Base-by-base conservation (phyloP, 2,888 invertebrate species). In the Neria commutata region DNA sequence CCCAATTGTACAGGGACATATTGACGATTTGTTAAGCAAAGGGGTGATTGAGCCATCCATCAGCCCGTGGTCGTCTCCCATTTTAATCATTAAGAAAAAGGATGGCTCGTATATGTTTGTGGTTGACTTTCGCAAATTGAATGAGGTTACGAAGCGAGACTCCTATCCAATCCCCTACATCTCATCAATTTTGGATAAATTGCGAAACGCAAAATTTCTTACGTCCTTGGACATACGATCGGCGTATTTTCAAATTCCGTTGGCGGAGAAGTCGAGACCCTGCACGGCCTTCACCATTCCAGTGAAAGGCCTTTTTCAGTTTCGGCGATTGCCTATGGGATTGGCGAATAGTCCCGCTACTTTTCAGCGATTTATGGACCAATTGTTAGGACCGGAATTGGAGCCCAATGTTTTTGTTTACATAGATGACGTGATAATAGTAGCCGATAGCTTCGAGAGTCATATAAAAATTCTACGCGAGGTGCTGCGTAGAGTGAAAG, bases 31-130 rank as follows among this genome's bases (percentile, higher is more conserved):
- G 70, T 40, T 68, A 11, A 45, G 55, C 11, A 50, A 61, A 26
- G 65, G 61, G 3, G 63, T 68, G 1, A 58, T 72, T 10, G 70
- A 72, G 24, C 62, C 61, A 5, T 68, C 68, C 0, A 49, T 50
- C n/a, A 65, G 65, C 49, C 51, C 62, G 6, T 68, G 64, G 56
- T 53, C 49, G 3, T 68, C 67, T 1, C 59, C 65, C 1, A 60
- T 65, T 19, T 61, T 70, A 3, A 45, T 70, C 5, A 62, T 68
- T 8, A 59, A 54, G 37, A 68, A 70, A 40, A 68, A 64, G 21
- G 65, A 69, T 42, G 67, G 67, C 1, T 37, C 23, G 11, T 54
- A 42, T 14, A 49, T 68, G 1, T 70, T 71, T 46, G 65, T 65
- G 33, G 63, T 67, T 1, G 69, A 69, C 46, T 71, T 62, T 37